Evolutionary conservation across 2,113 vertebrate genomes (phyloP), one percentile per base, ranked within the genome.

Genomic region (Amblyopsis rosae): DNA sequence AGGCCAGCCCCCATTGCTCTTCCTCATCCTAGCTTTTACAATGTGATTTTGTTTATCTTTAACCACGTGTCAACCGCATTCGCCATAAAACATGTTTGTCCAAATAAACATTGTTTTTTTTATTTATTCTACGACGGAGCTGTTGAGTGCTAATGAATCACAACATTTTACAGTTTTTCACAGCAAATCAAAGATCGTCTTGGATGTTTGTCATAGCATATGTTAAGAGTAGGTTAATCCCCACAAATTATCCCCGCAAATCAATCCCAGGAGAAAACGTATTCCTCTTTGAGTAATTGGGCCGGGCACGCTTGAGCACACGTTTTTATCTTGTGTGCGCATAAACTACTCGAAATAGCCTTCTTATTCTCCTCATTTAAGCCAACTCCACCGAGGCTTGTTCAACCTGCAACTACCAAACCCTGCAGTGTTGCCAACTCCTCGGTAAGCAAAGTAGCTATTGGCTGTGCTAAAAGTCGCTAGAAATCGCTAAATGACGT

Each of bases 101-200:
- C 53, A 71, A 53, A 53, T 61, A 54, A 80, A 73, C 48, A 66
- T 73, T 65, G 67, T 54, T 69, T 50, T 58, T 61, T 75, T 84
- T 76, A n/a, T n/a, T 72, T 78, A 61, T 46, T 32, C 41, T 7
- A 54, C 77, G 75, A 60, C 60, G 69, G 59, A 46, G 50, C 16
- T n/a, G 64, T 62, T 75, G 49, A 75, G 62, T 71, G n/a, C 67
- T 41, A 66, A 12, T 75, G 73, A 87, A 79, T 87, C 78, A 81
- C 32, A 57, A 47, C 47, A 59, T 61, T 69, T 16, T 53, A 49
- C 35, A 65, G 16, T 50, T 66, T 79, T 41, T 9, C 16, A 45
- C 70, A 49, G 55, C 73, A 69, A 85, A 55, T 75, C 17, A 80
- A 47, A 69, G n/a, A 6, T 45, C 17, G 51, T 17, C n/a, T 49